A percentile compares a stretch with the other conserved stretches of the same genome.
Evolutionary conservation across 1,140 invertebrate species (phyloP).

Genomic region (Pentalonia nigronervosa): DNA sequence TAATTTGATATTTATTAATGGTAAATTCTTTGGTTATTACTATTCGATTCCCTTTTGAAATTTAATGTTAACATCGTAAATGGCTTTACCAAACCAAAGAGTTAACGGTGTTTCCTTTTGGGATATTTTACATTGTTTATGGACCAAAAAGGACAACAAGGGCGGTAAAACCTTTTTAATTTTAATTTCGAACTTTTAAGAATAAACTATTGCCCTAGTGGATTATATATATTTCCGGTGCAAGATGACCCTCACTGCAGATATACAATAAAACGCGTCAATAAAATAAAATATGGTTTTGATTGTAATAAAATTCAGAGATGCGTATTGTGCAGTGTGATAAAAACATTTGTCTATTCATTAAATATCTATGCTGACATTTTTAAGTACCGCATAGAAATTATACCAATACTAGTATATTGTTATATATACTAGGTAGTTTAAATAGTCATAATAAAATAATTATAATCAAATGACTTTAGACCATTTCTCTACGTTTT

Average conservation of each 20-base stretch:
- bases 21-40: not conserved
- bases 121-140: slow-evolving; percentile 37
- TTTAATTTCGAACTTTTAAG: slow-evolving; percentile 21
- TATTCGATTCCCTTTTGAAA: not conserved
- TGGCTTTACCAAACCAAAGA: not conserved
- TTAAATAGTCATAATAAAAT: too few species aligned
- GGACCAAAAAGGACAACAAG: not conserved
- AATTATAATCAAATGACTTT: not conserved
- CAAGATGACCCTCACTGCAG: not conserved
- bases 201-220: not conserved
- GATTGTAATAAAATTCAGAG: not conserved
- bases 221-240: not conserved
- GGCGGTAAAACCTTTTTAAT: slow-evolving; percentile 31
- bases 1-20: not conserved
- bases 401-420: not conserved
- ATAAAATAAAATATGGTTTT: slow-evolving; percentile 12
- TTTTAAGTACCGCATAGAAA: not conserved
- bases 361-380: not conserved
- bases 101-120: slow-evolving; percentile 19
- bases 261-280: not conserved
- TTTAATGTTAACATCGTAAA: slow-evolving; percentile 13
- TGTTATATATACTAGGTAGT: too few species aligned
- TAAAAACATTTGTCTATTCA: not conserved
- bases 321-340: not conserved
- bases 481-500: too few species aligned